These are phyloP conservation scores for Alligator mississippiensis DNA, from an alignment of 2,113 vertebrate species.

Conservation along the genomic window DNA sequence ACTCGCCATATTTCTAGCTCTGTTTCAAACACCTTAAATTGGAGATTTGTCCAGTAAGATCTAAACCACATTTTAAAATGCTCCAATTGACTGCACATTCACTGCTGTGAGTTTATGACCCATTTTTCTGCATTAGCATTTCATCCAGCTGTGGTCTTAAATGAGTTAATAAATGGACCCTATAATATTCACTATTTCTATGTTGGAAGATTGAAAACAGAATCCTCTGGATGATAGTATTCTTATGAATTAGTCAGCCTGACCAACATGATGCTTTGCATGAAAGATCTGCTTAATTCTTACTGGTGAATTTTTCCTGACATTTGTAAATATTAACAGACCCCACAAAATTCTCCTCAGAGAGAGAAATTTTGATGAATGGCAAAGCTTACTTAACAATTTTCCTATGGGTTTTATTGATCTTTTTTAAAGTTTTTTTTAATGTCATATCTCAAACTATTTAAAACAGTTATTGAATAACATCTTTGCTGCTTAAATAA, in stretches of 20 bases:
- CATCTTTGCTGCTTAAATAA: slow-evolving; percentile 65
- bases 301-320: not conserved
- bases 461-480: slow-evolving; percentile 50
- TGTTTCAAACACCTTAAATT: not conserved
- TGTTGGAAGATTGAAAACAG: not conserved
- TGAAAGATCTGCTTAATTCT: not conserved
- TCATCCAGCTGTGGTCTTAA: not conserved
- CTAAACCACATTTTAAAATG: not conserved
- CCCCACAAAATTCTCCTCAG: not conserved
- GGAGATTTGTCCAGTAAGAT: not conserved
- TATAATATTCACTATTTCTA: not conserved
- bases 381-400: not conserved
- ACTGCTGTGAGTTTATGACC: not conserved
- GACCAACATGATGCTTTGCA: not conserved
- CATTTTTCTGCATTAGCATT: not conserved
- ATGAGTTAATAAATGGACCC: not conserved
- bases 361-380: not conserved
- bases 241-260: not conserved
- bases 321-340: not conserved
- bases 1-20: not conserved
- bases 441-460: slow-evolving; percentile 45
- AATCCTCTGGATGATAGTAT: not conserved
- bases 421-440: slow-evolving; percentile 19
- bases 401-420: not conserved
- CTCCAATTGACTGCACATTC: not conserved